Percentiles rank a stretch among this genome's conserved stretches.
These are phyloP conservation scores for Saimiri boliviensis DNA, from an alignment of 2,113 vertebrate genomes.

Conservation along the genomic window DNA sequence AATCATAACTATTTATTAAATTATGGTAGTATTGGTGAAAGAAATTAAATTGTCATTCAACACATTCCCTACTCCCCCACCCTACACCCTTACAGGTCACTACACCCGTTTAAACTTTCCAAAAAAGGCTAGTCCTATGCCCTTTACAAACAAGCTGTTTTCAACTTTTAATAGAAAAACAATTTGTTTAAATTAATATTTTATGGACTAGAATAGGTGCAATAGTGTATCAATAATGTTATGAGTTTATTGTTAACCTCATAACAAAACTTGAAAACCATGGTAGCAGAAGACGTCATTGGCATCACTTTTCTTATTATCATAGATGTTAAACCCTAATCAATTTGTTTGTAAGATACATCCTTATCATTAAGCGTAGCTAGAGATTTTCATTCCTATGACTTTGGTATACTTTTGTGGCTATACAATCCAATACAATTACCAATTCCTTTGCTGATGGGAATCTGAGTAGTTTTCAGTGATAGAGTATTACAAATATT, in stretches of 20 bases:
- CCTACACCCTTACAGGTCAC: too few relatives aligned
- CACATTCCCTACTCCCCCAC: too few relatives aligned
- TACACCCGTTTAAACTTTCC: neutral
- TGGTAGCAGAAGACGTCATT: neutral
- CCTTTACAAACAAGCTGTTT: neutral
- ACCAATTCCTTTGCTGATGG: neutral
- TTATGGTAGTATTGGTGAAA: neutral
- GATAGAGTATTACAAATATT: neutral
- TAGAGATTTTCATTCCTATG: neutral
- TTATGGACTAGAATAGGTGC: neutral
- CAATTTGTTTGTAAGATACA: neutral
- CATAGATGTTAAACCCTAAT: neutral
- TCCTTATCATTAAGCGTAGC: neutral
- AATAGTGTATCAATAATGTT: neutral
- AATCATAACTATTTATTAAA: neutral
- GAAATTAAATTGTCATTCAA: neutral
- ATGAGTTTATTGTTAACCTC: neutral
- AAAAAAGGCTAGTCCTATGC: neutral
- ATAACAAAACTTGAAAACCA: neutral
- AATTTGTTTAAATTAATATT: neutral
- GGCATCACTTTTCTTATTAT: neutral
- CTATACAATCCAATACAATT: neutral
- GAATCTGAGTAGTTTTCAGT: neutral
- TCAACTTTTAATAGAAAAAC: neutral
- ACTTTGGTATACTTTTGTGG: neutral